A percentile compares a stretch with the other conserved stretches of the same genome.
These are phyloP conservation scores for Amphiura filiformis DNA, from an alignment of 35 echinoderm and acorn worm genomes.

Conservation along the genomic window DNA sequence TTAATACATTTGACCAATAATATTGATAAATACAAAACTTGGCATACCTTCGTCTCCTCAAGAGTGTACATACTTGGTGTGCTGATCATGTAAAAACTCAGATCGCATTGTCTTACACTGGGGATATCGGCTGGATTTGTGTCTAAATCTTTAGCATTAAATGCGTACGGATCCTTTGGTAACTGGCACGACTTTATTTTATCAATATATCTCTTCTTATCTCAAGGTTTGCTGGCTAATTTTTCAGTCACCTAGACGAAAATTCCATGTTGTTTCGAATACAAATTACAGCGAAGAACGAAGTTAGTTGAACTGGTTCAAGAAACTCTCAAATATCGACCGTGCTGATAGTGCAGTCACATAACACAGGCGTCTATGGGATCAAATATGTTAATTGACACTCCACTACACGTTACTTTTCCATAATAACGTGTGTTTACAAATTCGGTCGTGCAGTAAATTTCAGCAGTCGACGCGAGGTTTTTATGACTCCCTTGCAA, in stretches of 20 bases:
- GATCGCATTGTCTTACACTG: neutral
- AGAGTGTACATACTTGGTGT: conserved; percentile 17
- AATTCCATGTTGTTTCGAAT: too few relatives aligned
- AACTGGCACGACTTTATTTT: neutral
- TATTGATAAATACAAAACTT: too few relatives aligned
- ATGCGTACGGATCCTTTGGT: neutral
- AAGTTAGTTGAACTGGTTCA: too few relatives aligned
- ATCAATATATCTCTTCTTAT: neutral
- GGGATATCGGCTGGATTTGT: neutral
- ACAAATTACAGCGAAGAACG: too few relatives aligned
- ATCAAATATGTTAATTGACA: neutral
- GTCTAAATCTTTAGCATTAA: neutral
- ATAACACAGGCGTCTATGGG: neutral
- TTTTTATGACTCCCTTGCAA: neutral
- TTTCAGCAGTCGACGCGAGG: neutral
- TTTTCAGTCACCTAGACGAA: neutral
- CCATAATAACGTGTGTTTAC: too few relatives aligned
- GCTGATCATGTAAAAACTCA: conserved; percentile 1
- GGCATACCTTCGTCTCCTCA: conserved; percentile 17
- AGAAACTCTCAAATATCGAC: too few relatives aligned
- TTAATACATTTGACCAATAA: too few relatives aligned
- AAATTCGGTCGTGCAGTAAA: too few relatives aligned
- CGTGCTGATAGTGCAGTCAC: too few relatives aligned
- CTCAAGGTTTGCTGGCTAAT: neutral
- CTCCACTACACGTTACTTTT: neutral